Conservation (phyloP, 2,888 invertebrate genomes). For the Drosophila phalerata region DNA sequence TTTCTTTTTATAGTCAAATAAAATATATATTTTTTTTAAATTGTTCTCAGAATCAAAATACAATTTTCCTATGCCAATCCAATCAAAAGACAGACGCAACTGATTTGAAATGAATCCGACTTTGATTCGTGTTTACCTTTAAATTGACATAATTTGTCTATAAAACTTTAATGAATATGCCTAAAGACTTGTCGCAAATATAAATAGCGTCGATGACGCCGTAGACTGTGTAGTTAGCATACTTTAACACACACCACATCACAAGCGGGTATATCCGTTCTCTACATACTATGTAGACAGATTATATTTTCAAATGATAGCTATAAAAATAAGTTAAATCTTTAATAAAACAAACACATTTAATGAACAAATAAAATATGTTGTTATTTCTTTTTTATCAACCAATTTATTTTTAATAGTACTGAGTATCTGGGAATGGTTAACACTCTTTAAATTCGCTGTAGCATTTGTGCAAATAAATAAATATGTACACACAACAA, state of each 20-base stretch:
- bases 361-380: not conserved
- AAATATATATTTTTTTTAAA: slow-evolving; percentile 27
- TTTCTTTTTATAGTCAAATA: slow-evolving; percentile 17
- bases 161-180: slow-evolving; percentile 68
- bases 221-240: slow-evolving; percentile 41
- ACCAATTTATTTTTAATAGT: not conserved
- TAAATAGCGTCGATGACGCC: slow-evolving; percentile 34
- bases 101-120: slow-evolving; percentile 24
- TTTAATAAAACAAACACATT: not conserved
- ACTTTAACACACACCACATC: slow-evolving; percentile 20
- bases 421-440: slow-evolving; percentile 5
- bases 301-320: not conserved
- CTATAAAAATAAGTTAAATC: not conserved
- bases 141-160: slow-evolving; percentile 82
- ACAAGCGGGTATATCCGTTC: slow-evolving; percentile 11
- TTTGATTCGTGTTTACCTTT: slow-evolving; percentile 66
- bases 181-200: slow-evolving; percentile 46
- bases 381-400: not conserved
- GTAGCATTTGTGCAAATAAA: slow-evolving; percentile 16
- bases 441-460: not conserved
- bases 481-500: slow-evolving; percentile 3
- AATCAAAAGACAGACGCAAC: slow-evolving; percentile 25
- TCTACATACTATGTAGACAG: not conserved
- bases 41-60: not conserved
- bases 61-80: not conserved